Conservation (phyloP, 2,888 invertebrate genomes). For the Ophion obscuratus region DNA sequence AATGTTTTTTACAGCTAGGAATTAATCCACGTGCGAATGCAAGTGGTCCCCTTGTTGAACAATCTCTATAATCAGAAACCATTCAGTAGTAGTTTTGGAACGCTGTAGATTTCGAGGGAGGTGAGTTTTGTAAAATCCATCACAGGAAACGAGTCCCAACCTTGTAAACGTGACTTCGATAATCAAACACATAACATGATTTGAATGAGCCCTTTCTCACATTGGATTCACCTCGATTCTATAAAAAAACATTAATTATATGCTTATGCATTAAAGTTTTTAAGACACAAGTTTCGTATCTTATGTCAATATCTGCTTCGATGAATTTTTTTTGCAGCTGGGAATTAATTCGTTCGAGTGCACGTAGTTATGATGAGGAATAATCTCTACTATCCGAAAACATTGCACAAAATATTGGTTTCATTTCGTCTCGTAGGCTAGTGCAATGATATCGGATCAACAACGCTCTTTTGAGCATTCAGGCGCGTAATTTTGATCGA, state of each 20-base stretch:
- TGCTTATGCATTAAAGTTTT: too few relatives aligned
- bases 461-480: background rate
- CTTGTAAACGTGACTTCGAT: too few relatives aligned
- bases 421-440: background rate
- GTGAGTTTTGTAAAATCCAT: too few relatives aligned
- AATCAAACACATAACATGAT: background rate
- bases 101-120: too few relatives aligned
- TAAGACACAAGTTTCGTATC: background rate
- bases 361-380: background rate
- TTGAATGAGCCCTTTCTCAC: background rate
- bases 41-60: background rate
- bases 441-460: background rate
- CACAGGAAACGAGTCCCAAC: too few relatives aligned
- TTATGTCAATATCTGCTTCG: background rate
- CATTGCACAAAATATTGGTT: background rate
- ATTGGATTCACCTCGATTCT: background rate
- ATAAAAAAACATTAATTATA: too few relatives aligned
- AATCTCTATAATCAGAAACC: too few relatives aligned
- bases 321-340: background rate
- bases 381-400: background rate
- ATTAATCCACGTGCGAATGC: background rate
- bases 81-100: background rate
- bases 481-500: background rate
- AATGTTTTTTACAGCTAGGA: background rate
- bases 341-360: background rate